Evolutionary conservation across 2,797 vertebrate species (phyloP), one percentile per base, ranked within the genome.

Genomic region (Microctenopoma steveboyesi): DNA sequence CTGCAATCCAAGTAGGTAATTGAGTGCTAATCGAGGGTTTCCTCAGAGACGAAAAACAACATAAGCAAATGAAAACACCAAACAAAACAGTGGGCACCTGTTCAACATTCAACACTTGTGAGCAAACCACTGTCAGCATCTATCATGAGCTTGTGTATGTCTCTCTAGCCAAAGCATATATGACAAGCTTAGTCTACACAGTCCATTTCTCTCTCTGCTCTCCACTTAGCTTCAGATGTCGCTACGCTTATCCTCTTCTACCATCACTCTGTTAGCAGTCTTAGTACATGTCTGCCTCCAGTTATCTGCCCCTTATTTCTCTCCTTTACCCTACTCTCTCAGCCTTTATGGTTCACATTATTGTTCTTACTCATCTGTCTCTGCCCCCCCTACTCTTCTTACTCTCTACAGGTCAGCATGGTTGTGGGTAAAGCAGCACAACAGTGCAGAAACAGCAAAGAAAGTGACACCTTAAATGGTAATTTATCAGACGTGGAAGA

Each of bases 1-100:
- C 64, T 55, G 65, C 72, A 76, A 59, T 82, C 68, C 72, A 55
- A 82, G 66, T 43, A 52, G 74, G 72, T 83, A 86, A 88, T 78
- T 85, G 75, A 85, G 82, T 64, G 72, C 73, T 86, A 86, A 89
- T 86, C 69, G 63, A 84, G 85, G 74, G 53, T 71, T 80, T 79
- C 79, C 13, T 63, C 53, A 15, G 49, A 75, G 61, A 70, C 57
- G 48, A 63, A 77, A 67, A 83, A 74, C 69, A 85, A 69, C 45
- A 63, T 47, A 64, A 64, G 72, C 69, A 80, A 75, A 86, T 61
- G 47, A 72, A 72, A 74, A 57, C 61, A 69, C 28, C 69, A 65
- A 70, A 69, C 47, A 39, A 68, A 74, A 77, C 61, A 78, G 15
- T 4, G 37, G 63, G 49, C 11, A 22, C 42, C 68, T 70, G 51